phyloP scores from a whole-genome alignment of 2,888 invertebrate species.

The Trichacis sp. region DNA sequence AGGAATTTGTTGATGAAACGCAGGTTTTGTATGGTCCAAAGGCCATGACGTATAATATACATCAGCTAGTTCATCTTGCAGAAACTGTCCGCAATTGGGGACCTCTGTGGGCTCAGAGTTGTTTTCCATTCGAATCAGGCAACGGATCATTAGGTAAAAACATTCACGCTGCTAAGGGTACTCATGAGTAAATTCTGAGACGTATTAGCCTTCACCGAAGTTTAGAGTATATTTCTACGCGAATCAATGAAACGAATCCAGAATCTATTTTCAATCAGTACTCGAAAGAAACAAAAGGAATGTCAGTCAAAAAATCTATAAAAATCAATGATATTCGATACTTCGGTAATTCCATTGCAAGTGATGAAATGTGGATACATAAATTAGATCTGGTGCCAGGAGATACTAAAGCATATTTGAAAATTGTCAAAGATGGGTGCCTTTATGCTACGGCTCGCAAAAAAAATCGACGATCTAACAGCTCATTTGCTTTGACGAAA shows the following conservation, averaged over 20 bases:
- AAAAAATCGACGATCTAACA: no score
- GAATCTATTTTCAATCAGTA: no score
- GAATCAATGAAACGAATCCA: no score
- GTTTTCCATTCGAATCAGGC: slow-evolving; percentile 18
- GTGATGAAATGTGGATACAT: background rate
- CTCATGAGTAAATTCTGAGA: slow-evolving; percentile 13
- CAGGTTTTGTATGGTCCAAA: slow-evolving; percentile 6
- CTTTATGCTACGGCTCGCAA: slow-evolving; percentile 12
- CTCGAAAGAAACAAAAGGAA: slow-evolving; percentile 5
- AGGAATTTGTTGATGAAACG: background rate
- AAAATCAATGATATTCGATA: slow-evolving; percentile 1
- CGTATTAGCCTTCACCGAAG: slow-evolving; percentile 6
- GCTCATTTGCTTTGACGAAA: no score
- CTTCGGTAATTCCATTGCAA: slow-evolving; percentile 8
- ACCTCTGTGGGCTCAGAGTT: slow-evolving; percentile 11
- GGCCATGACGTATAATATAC: slow-evolving; percentile 18
- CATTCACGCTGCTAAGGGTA: slow-evolving; percentile 29
- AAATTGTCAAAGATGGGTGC: slow-evolving; percentile 8
- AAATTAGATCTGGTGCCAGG: slow-evolving; percentile 4
- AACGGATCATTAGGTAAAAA: slow-evolving; percentile 12
- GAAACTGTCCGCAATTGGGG: slow-evolving; percentile 14
- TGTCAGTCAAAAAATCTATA: slow-evolving; percentile 1
- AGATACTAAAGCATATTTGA: slow-evolving; percentile 1
- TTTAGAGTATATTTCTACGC: no score
- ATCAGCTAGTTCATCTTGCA: slow-evolving; percentile 12